Evolutionary conservation across 2,113 vertebrate species (phyloP).

Genomic region (Anolis sagrei): DNA sequence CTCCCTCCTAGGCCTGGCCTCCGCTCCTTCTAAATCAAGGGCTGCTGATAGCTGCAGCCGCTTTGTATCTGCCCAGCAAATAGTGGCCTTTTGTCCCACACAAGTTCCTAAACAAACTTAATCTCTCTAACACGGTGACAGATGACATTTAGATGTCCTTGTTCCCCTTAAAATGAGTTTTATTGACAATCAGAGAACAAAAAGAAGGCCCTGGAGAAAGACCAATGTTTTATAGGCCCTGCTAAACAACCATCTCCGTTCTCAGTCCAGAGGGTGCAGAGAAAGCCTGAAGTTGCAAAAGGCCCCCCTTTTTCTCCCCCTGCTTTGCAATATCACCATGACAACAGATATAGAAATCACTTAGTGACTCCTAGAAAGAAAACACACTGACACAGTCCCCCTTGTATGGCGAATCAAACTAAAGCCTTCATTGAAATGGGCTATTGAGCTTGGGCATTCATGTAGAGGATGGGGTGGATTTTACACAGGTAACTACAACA

Average conservation of each 20-base stretch:
- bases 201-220: constrained; percentile 85
- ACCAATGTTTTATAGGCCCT: constrained; percentile 87
- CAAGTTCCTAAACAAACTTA: constrained; percentile 92
- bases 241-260: constrained; percentile 84
- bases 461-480: constrained; percentile 88
- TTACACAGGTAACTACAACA: constrained; percentile 88
- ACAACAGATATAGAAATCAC: constrained; percentile 99
- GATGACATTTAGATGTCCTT: constrained; percentile 89
- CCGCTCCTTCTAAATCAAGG: constrained; percentile 81
- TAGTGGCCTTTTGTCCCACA: constrained; percentile 85
- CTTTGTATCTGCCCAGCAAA: constrained; percentile 87
- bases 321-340: constrained; percentile 93
- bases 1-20: constrained; percentile 70
- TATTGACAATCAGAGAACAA: constrained; percentile 91
- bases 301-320: constrained; percentile 80
- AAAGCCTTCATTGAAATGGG: constrained; percentile 89
- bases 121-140: constrained; percentile 90
- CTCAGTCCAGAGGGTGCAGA: constrained; percentile 83
- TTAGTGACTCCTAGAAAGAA: constrained; percentile 94
- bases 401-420: constrained; percentile 94
- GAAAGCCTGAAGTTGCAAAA: constrained; percentile 91
- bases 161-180: constrained; percentile 91
- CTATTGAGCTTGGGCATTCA: constrained; percentile 92
- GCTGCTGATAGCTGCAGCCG: constrained; percentile 77
- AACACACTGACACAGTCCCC: constrained; percentile 93